phyloP scores from a whole-genome alignment of 2,797 vertebrate genomes.

The Peromyscus melanophrys region DNA sequence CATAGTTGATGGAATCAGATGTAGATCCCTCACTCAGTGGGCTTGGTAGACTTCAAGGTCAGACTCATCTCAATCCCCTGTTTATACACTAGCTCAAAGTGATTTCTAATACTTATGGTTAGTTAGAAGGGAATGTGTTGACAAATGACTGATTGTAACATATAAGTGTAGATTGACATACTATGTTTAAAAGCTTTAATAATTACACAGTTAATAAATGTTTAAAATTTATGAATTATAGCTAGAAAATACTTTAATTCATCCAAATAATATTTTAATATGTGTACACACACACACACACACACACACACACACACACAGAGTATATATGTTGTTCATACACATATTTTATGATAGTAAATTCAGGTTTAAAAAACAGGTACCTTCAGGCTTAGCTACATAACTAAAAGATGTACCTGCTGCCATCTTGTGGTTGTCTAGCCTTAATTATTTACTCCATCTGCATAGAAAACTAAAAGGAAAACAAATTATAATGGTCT shows the following conservation, averaged over 20 bases:
- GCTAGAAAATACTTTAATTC: not conserved
- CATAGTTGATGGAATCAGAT: not conserved
- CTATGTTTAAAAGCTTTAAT: constrained; percentile 17
- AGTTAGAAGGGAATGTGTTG: not conserved
- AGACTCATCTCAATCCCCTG: not conserved
- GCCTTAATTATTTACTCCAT: constrained; percentile 53
- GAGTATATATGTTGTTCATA: not conserved
- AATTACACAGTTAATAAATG: constrained; percentile 11
- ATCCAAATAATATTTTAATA: not conserved
- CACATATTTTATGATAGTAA: not conserved
- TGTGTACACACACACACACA: not conserved
- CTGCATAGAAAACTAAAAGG: constrained; percentile 4
- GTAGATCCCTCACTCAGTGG: not conserved
- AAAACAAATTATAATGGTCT: not conserved
- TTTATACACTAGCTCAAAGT: not conserved
- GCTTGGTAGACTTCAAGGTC: not conserved
- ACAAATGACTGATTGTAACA: not conserved
- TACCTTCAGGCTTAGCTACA: not conserved
- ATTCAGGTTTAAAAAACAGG: constrained; percentile 30
- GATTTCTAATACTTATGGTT: not conserved
- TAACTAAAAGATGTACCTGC: constrained; percentile 60
- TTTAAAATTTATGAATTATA: constrained; percentile 20
- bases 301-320: not conserved
- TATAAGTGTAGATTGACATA: constrained; percentile 39
- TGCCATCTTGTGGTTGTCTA: constrained; percentile 81